A percentile compares a stretch with the other conserved stretches of the same genome.
These are phyloP conservation scores for Trichonephila clavata DNA, from an alignment of 1,140 invertebrate genomes.

Conservation along the genomic window DNA sequence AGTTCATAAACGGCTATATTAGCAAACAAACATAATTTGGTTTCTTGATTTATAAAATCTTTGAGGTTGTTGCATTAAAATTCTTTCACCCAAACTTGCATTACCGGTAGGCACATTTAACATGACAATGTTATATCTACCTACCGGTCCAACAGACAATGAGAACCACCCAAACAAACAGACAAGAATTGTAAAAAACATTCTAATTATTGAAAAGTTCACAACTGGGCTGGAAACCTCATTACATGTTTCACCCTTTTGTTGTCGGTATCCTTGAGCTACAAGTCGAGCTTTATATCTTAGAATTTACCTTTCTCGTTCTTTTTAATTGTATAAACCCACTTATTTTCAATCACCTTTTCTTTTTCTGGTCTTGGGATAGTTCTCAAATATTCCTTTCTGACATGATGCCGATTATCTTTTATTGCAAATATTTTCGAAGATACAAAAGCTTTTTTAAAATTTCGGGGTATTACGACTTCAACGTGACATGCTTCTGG, in stretches of 20 bases:
- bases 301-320: neutral
- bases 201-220: neutral
- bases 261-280: neutral
- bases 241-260: neutral
- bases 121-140: too few relatives aligned
- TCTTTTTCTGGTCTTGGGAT: neutral
- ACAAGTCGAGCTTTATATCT: neutral
- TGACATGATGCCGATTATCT: neutral
- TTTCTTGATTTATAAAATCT: too few relatives aligned
- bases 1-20: too few relatives aligned
- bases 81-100: neutral
- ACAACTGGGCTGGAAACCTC: neutral
- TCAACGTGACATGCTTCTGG: too few relatives aligned
- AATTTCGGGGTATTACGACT: neutral
- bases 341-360: too few relatives aligned
- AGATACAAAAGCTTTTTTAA: neutral
- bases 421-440: neutral
- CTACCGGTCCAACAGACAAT: neutral
- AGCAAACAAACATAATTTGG: too few relatives aligned
- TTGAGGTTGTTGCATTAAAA: neutral
- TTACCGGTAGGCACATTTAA: neutral
- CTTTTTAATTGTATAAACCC: neutral
- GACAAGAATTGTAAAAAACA: neutral
- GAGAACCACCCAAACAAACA: neutral
- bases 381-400: neutral